Base-by-base conservation (phyloP, 1,140 invertebrate genomes). In the Drosophila kurseongensis region DNA sequence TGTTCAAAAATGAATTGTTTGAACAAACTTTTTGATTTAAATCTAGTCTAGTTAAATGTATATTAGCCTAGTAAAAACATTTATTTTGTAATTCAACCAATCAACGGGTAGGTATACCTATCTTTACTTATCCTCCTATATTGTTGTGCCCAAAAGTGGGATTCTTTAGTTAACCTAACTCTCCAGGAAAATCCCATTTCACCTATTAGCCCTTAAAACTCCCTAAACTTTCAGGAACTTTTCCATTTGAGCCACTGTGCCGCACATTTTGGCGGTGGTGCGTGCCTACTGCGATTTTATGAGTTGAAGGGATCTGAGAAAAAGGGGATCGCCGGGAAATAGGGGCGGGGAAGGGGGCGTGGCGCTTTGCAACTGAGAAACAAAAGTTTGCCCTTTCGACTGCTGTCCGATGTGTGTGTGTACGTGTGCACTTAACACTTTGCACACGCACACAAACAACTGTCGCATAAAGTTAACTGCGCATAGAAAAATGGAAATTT, bases 381-480 rank as follows among this genome's bases (percentile, higher is more conserved):
- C 78, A 81, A 85, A 86, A 78, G 69, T 81, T 78, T 75, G 68
- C 78, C 75, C 82, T 78, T 81, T 78, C 58, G 78, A 69, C 68
- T 86, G 65, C 42, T 45, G 75, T 51, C 62, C 73, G 18, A 13
- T 51, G 47, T 18, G 55, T 16, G 18, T 55, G 78, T 38, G 59
- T 59, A 36, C 42, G 48, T 50, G 58, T 61, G 61, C 60, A 61
- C 71, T 77, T 76, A 69, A 69, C 65, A 68, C 56, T 60, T 60
- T 68, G 45, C 61, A 67, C 54, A 75, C 69, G 38, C 68, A 41
- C 63, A 47, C 41, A 62, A 83, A 79, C 81, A 88, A 88, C 73
- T 89, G 84, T 88, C 84, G 74, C 85, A 89, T 90, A 88, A 88
- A 88, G 84, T 88, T 88, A 88, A 88, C 80, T 74, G 84, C 61